Evolutionary conservation across 2,888 invertebrate species (phyloP).

Genomic region (Acanthococcus lagerstroemiae): DNA sequence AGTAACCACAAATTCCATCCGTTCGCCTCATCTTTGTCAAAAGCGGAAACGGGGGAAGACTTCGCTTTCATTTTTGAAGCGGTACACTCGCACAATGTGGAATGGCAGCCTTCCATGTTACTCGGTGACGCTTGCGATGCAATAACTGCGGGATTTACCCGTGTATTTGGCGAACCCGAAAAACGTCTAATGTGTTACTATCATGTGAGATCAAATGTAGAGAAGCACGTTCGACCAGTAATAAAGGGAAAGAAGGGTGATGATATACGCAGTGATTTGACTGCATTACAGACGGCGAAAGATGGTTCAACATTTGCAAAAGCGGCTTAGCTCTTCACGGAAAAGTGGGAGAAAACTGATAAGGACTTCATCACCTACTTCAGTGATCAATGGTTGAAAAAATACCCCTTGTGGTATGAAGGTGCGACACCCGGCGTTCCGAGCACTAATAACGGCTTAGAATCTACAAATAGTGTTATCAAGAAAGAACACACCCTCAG

Average conservation of each 20-base stretch:
- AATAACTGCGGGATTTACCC: too few relatives aligned
- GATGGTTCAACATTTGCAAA: too few relatives aligned
- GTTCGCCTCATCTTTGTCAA: neutral
- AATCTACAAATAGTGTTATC: neutral
- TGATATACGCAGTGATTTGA: neutral
- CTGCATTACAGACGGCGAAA: too few relatives aligned
- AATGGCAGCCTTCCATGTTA: neutral
- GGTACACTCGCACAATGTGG: neutral
- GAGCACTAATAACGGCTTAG: neutral
- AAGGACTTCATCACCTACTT: too few relatives aligned
- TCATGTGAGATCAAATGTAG: neutral
- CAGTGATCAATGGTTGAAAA: too few relatives aligned
- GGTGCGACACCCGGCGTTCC: too few relatives aligned
- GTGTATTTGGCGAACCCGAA: neutral
- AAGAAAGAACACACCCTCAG: neutral
- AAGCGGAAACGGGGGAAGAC: neutral
- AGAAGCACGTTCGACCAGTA: neutral
- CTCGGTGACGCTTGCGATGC: neutral
- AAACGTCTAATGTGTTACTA: neutral
- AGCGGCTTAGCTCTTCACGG: too few relatives aligned
- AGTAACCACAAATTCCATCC: too few relatives aligned
- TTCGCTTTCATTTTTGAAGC: neutral
- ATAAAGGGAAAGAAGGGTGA: neutral
- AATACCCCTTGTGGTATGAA: too few relatives aligned
- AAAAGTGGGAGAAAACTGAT: too few relatives aligned